phyloP scores from a whole-genome alignment of 2,888 invertebrate species.

The Ashinkailepas kermadecensis region DNA sequence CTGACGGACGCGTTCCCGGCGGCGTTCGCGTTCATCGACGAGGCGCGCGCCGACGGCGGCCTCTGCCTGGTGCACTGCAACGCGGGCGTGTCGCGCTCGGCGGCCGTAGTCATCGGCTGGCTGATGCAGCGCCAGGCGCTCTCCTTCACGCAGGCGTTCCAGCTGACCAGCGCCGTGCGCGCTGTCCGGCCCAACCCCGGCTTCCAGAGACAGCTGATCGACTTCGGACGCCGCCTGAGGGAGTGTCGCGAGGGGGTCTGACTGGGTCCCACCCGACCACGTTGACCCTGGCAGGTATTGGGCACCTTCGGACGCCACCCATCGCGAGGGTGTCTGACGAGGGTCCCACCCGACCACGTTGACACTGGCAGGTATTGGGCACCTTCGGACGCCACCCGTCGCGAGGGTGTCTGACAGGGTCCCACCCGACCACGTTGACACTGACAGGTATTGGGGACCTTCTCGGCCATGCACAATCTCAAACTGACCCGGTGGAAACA shows the following conservation, averaged over 20 bases:
- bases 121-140: slow-evolving; percentile 51
- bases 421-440: too few species aligned
- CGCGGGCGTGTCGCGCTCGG: slow-evolving; percentile 80
- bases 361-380: too few species aligned
- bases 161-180: not conserved
- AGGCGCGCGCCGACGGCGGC: slow-evolving; percentile 46
- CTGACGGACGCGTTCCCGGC: slow-evolving; percentile 35
- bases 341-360: too few species aligned
- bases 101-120: slow-evolving; percentile 70
- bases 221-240: not conserved
- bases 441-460: too few species aligned
- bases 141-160: not conserved
- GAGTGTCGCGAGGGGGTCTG: not conserved
- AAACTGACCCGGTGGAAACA: too few species aligned
- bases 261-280: too few species aligned
- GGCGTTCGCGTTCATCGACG: slow-evolving; percentile 58
- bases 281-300: too few species aligned
- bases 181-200: not conserved
- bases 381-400: too few species aligned
- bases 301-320: too few species aligned
- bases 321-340: too few species aligned
- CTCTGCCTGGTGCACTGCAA: slow-evolving; percentile 80
- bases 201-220: slow-evolving; percentile 3
- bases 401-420: too few species aligned
- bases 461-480: too few species aligned